A percentile compares a stretch with the other conserved stretches of the same genome.
phyloP scores from a whole-genome alignment of 2,888 invertebrate genomes.

The Venustoraphidia nigricollis region DNA sequence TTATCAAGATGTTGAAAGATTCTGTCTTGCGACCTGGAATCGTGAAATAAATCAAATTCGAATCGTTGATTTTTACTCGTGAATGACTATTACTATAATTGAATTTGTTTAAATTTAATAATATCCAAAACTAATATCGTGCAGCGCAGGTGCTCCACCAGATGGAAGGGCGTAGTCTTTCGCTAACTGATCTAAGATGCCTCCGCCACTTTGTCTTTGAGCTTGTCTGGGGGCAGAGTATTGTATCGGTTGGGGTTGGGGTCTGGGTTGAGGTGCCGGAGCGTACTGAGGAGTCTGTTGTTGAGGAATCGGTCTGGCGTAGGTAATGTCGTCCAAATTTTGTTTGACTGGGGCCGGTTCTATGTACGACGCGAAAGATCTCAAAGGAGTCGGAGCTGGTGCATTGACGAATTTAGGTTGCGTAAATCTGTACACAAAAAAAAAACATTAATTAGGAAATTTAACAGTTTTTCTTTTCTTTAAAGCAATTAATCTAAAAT shows the following conservation, averaged over 20 bases:
- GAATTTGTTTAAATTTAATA: constrained; percentile 39
- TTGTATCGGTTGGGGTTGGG: constrained; percentile 13
- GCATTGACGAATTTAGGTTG: background rate
- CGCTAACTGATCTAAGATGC: constrained; percentile 63
- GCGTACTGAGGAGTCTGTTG: constrained; percentile 11
- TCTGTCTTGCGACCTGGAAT: no score
- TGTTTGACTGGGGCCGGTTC: constrained; percentile 4
- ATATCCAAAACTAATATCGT: constrained; percentile 73
- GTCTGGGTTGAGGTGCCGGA: constrained; percentile 16
- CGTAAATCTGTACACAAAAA: no score
- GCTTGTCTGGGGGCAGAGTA: constrained; percentile 14
- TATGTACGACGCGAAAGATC: constrained; percentile 4
- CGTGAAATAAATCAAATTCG: no score
- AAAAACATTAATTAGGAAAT: no score
- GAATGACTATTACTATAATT: no score
- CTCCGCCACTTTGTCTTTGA: constrained; percentile 22
- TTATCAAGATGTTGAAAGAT: no score
- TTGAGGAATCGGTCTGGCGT: constrained; percentile 10
- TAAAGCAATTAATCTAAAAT: no score
- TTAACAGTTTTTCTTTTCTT: no score
- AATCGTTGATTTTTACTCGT: no score
- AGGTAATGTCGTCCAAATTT: constrained; percentile 8
- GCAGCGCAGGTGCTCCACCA: constrained; percentile 49
- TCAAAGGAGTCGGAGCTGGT: constrained; percentile 10
- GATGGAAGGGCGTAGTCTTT: constrained; percentile 66